A percentile compares a stretch with the other conserved stretches of the same genome.
phyloP scores from a whole-genome alignment of 2,797 vertebrate genomes.

The Eutrigla gurnardus region DNA sequence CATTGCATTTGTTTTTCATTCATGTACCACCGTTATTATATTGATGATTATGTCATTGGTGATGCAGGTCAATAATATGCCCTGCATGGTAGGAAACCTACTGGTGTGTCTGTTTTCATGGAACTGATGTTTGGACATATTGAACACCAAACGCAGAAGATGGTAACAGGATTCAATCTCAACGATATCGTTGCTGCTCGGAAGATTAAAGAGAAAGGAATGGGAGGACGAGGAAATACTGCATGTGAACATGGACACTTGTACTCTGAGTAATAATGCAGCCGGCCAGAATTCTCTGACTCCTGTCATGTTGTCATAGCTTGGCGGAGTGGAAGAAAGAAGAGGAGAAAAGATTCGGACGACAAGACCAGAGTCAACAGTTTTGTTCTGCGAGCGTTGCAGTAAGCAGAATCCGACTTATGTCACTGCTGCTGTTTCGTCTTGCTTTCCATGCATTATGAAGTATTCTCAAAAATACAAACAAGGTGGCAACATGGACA shows the following conservation, averaged over 20 bases:
- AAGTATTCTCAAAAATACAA: constrained; percentile 27
- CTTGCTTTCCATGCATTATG: constrained; percentile 29
- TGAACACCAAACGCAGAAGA: constrained; percentile 27
- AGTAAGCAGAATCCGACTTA: constrained; percentile 13
- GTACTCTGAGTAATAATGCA: constrained; percentile 40
- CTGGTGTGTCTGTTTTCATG: constrained; percentile 24
- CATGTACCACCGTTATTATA: constrained; percentile 31
- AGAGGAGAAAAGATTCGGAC: constrained; percentile 32
- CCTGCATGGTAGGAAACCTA: constrained; percentile 33
- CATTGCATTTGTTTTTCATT: constrained; percentile 9
- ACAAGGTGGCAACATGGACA: neutral
- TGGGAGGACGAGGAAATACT: constrained; percentile 32
- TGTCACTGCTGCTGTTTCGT: neutral
- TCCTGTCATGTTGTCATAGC: constrained; percentile 46
- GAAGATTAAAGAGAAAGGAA: constrained; percentile 33
- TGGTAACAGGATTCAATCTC: constrained; percentile 35
- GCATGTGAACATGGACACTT: constrained; percentile 43
- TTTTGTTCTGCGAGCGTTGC: constrained; percentile 40
- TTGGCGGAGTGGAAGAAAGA: constrained; percentile 35
- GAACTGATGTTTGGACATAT: constrained; percentile 39
- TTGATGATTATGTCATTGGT: constrained; percentile 36
- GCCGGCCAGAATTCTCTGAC: constrained; percentile 45
- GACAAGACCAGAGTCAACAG: constrained; percentile 49
- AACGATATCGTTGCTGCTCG: constrained; percentile 37
- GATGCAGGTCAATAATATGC: constrained; percentile 24